Evolutionary conservation across 2,113 vertebrate genomes (phyloP).

Genomic region (Sapajus apella): DNA sequence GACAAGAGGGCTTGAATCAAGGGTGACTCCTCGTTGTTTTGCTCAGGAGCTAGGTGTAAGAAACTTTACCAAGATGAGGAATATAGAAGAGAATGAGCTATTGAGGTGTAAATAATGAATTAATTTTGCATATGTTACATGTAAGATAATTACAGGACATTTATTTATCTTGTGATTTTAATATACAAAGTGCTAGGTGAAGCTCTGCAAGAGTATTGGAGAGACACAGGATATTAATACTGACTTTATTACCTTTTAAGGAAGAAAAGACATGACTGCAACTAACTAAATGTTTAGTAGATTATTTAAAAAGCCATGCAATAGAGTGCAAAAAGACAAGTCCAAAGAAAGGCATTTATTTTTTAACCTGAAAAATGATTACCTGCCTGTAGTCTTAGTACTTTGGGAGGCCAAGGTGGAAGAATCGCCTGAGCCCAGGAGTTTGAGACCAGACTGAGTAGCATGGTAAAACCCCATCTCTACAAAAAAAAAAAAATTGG

Average conservation of each 20-base stretch:
- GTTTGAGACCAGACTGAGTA: too few relatives aligned
- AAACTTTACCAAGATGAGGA: neutral
- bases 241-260: neutral
- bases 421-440: too few relatives aligned
- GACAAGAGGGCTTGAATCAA: neutral
- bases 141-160: neutral
- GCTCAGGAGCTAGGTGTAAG: neutral
- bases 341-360: neutral
- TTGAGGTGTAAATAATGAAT: neutral
- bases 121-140: neutral
- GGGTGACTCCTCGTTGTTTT: neutral
- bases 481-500: too few relatives aligned
- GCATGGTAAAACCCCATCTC: too few relatives aligned
- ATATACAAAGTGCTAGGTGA: neutral
- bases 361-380: constrained; percentile 6
- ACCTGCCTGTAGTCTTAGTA: too few relatives aligned
- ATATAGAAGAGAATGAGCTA: neutral
- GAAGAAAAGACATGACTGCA: neutral
- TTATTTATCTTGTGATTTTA: neutral
- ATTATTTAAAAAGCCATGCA: constrained; percentile 3
- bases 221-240: neutral
- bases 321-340: neutral
- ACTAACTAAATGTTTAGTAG: neutral
- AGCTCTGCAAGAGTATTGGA: neutral
- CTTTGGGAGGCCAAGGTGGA: too few relatives aligned